Base-by-base conservation (phyloP, 1,140 invertebrate genomes). In the Gryon sp. region DNA sequence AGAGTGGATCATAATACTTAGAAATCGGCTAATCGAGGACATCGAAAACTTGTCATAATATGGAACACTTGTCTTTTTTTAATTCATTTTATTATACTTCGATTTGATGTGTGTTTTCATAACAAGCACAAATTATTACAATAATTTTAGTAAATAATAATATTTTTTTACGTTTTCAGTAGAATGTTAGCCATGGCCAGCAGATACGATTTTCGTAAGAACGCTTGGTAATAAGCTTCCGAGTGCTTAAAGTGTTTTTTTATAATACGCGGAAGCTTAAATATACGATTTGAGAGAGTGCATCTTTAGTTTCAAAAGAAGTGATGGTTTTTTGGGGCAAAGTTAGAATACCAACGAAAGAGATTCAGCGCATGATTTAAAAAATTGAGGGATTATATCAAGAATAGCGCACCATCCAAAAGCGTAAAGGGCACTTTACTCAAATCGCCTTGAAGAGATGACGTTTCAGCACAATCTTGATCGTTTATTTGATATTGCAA, bases 171-270 rank as follows among this genome's bases (percentile, higher is more conserved):
- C n/a, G n/a, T n/a, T n/a, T n/a, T n/a, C n/a, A n/a, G n/a, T n/a
- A n/a, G n/a, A n/a, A n/a, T n/a, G n/a, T n/a, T n/a, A n/a, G n/a
- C n/a, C n/a, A n/a, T n/a, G n/a, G 22, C 3, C 7, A 24, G 19
- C 40, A 43, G 24, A 4, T 43, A 43, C 24, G 19, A 43, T 43
- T 1, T 24, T 22, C 43, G 43, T 12, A 9, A 60, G 22, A 62
- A 62, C 8, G 15, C 14, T 63, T n/a, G 59, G 34, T 9, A 63
- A 63, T 28, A 63, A 63, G n/a, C 50, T 63, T 12, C 34, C 59
- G 3, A 63, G 43, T 16, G 16, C n/a, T 11, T 19, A 62, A 45
- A 62, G 26, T 41, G n/a, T 3, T n/a, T 46, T 68, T 68, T 68
- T 46, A 34, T 40, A 28, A 68, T 24, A 45, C 32, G 11, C 50